A percentile compares a stretch with the other conserved stretches of the same genome.
phyloP scores from a whole-genome alignment of 2,888 invertebrate species.

The Cheilosia soror region DNA sequence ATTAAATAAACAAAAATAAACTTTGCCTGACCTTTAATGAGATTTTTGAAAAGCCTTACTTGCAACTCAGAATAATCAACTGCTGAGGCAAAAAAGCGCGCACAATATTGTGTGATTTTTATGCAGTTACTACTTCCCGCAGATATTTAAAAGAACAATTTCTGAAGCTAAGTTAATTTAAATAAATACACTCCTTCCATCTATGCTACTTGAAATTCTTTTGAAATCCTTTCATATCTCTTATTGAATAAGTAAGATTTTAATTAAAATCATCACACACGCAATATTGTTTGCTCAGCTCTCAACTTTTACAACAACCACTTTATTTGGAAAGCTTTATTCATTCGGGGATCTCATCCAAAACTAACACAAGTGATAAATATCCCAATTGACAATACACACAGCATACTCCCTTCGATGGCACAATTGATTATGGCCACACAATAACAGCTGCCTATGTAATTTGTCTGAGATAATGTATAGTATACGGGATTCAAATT shows the following conservation, averaged over 20 bases:
- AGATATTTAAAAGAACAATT: too few species aligned
- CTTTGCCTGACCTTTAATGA: too few species aligned
- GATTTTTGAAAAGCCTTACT: too few species aligned
- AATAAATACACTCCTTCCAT: neutral
- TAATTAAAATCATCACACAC: slow-evolving; percentile 46
- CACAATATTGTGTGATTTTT: too few species aligned
- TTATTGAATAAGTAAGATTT: slow-evolving; percentile 37
- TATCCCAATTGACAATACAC: slow-evolving; percentile 11
- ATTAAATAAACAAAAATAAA: too few species aligned
- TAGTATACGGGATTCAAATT: neutral
- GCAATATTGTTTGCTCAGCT: slow-evolving; percentile 1
- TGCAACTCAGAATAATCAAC: too few species aligned
- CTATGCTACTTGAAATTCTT: neutral
- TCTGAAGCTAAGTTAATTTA: neutral
- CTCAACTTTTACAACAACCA: neutral
- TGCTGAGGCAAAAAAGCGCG: too few species aligned
- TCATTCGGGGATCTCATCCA: neutral
- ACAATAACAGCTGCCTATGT: neutral
- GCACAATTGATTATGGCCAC: slow-evolving; percentile 4
- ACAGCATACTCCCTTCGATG: neutral
- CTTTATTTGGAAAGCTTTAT: slow-evolving; percentile 4
- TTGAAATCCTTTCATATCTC: slow-evolving; percentile 17
- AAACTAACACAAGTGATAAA: neutral
- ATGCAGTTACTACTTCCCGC: too few species aligned
- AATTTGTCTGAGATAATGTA: slow-evolving; percentile 1